Conservation (phyloP, 1,140 invertebrate species). For the Aphelenchoides besseyi region DNA sequence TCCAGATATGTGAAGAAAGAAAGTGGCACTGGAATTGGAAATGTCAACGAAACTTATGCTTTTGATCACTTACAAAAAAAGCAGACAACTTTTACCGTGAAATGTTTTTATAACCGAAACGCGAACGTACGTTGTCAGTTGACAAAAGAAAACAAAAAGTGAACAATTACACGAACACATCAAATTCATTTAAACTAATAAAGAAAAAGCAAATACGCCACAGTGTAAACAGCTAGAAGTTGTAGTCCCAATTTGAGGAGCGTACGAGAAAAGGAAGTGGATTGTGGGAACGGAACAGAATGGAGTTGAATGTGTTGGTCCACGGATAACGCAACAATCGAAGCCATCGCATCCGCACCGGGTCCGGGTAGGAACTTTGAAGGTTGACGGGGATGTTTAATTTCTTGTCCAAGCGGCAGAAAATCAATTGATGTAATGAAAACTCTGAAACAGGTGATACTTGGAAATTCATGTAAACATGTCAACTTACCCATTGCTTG, state of each 20-base stretch:
- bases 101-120: too few relatives aligned
- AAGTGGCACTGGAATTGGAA: too few relatives aligned
- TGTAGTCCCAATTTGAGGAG: constrained; percentile 3
- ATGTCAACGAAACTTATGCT: too few relatives aligned
- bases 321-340: constrained; percentile 20
- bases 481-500: not conserved
- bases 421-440: constrained; percentile 31
- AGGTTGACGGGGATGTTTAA: constrained; percentile 1
- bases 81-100: too few relatives aligned
- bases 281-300: constrained; percentile 20
- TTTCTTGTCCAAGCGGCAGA: constrained; percentile 7
- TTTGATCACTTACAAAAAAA: too few relatives aligned
- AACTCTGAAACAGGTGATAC: not conserved
- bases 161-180: not conserved
- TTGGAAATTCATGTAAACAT: not conserved
- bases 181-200: not conserved
- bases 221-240: not conserved
- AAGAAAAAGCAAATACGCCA: constrained; percentile 11
- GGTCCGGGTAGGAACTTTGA: constrained; percentile 21
- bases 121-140: too few relatives aligned
- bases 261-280: not conserved
- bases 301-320: constrained; percentile 18
- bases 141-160: not conserved
- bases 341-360: not conserved
- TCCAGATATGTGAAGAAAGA: too few relatives aligned